phyloP scores from a whole-genome alignment of 2,113 vertebrate species.

The Daubentonia madagascariensis region DNA sequence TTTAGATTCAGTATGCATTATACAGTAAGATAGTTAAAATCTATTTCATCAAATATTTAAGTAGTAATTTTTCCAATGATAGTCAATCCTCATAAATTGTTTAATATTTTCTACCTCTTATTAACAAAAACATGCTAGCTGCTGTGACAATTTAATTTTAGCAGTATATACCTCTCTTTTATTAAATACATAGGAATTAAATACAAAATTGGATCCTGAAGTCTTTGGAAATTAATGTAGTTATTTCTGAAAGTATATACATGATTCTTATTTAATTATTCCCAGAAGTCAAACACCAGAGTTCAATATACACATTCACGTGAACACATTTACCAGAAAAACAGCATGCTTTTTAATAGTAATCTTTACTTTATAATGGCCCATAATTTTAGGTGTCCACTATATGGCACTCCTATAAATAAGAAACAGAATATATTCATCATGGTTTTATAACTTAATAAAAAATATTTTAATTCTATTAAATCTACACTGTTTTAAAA shows the following conservation, averaged over 20 bases:
- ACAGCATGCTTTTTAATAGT: neutral
- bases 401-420: neutral
- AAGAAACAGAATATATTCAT: neutral
- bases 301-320: neutral
- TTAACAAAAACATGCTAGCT: neutral
- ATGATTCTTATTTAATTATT: neutral
- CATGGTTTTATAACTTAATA: neutral
- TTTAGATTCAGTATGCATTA: neutral
- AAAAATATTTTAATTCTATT: conserved; percentile 12
- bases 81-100: neutral
- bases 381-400: neutral
- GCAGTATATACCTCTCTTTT: neutral
- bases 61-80: neutral
- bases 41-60: neutral
- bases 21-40: neutral
- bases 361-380: neutral
- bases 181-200: neutral
- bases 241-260: neutral
- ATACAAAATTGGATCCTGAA: neutral
- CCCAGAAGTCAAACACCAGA: neutral
- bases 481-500: neutral
- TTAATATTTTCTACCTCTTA: neutral
- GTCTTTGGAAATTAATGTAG: neutral
- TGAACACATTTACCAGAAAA: neutral
- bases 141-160: neutral